These are phyloP conservation scores for Dunckerocampus dactyliophorus DNA, from an alignment of 2,113 vertebrate species.

Conservation along the genomic window DNA sequence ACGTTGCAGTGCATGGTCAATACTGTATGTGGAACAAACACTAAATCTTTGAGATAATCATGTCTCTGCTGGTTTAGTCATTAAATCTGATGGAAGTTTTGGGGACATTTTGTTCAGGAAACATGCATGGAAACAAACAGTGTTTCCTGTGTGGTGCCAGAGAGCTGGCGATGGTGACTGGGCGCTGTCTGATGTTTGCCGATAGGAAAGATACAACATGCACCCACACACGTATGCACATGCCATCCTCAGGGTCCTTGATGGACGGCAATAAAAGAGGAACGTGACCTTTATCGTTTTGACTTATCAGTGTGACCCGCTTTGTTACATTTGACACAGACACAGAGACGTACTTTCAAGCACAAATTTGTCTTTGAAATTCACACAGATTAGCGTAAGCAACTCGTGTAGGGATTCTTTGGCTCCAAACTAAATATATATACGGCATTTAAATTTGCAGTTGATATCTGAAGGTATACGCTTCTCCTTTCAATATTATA, in stretches of 20 bases:
- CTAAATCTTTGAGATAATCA: not conserved
- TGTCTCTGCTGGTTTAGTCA: not conserved
- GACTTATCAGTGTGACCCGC: constrained; percentile 11
- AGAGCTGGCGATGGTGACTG: constrained; percentile 31
- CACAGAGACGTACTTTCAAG: not conserved
- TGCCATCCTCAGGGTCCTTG: not conserved
- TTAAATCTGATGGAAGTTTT: not conserved
- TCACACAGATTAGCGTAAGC: not conserved
- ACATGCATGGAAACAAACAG: constrained; percentile 46
- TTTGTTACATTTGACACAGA: constrained; percentile 32
- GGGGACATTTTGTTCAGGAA: constrained; percentile 17
- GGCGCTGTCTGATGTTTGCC: constrained; percentile 44
- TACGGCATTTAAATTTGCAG: too few species aligned
- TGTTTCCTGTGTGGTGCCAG: constrained; percentile 52
- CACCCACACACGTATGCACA: constrained; percentile 8
- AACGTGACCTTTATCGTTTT: constrained; percentile 9
- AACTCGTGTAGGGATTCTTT: too few species aligned
- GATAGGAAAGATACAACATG: constrained; percentile 41
- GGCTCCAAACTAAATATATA: too few species aligned
- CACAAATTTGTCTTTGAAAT: not conserved
- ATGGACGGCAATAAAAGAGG: constrained; percentile 25
- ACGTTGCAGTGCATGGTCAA: too few species aligned
- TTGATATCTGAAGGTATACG: not conserved
- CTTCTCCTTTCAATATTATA: too few species aligned
- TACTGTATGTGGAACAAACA: too few species aligned